Conservation (phyloP, 2,888 invertebrate species). For the Augiades crinisus region DNA sequence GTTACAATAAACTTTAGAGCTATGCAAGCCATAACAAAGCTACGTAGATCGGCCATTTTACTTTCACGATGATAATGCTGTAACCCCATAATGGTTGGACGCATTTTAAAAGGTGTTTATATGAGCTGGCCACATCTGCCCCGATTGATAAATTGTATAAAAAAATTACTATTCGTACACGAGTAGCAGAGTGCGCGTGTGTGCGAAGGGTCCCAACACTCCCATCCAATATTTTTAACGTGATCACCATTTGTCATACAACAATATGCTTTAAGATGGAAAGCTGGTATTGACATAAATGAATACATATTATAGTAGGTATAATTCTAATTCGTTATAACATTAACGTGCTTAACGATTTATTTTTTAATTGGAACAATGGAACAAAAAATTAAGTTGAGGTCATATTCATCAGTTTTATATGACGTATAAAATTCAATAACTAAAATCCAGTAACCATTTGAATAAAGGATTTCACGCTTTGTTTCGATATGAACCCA, state of each 20-base stretch:
- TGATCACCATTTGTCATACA: background rate
- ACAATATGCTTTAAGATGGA: background rate
- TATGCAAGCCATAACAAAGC: constrained; percentile 1
- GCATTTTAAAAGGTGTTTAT: constrained; percentile 75
- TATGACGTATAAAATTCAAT: too few species aligned
- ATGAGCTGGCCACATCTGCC: constrained; percentile 70
- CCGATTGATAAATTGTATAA: constrained; percentile 76
- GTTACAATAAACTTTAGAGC: constrained; percentile 5
- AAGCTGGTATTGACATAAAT: background rate
- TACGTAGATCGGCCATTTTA: constrained; percentile 32
- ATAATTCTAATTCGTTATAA: background rate
- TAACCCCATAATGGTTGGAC: constrained; percentile 71
- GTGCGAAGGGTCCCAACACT: constrained; percentile 30
- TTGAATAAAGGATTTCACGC: too few species aligned
- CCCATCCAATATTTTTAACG: too few species aligned
- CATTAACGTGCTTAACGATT: too few species aligned
- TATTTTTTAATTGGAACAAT: too few species aligned
- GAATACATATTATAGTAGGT: background rate
- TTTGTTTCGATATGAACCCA: too few species aligned
- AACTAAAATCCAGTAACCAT: too few species aligned
- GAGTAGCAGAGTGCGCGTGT: constrained; percentile 43
- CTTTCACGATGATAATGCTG: constrained; percentile 63
- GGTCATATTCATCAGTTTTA: too few species aligned
- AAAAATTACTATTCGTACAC: constrained; percentile 54
- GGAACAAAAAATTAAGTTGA: too few species aligned